Conservation (phyloP, 2,113 vertebrate genomes). For the Nesogale talazaci region DNA sequence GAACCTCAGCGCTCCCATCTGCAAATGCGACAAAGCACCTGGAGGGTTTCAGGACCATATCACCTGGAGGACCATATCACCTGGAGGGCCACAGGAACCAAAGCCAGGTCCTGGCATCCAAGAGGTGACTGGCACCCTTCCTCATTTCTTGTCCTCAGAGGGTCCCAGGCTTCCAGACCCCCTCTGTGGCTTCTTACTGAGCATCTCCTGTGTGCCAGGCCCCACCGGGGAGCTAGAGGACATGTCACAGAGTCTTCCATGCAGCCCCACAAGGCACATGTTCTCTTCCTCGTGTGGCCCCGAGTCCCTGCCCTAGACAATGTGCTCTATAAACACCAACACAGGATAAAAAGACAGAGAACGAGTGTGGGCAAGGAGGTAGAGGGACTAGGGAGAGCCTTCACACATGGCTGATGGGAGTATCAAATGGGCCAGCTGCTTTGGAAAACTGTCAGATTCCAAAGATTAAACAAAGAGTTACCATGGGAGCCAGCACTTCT, state of each 20-base stretch:
- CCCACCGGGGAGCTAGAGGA: accelerated
- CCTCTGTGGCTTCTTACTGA: background rate
- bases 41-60: background rate
- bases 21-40: background rate
- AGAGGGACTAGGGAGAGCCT: background rate
- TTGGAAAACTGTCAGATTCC: background rate
- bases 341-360: background rate
- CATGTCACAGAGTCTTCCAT: background rate
- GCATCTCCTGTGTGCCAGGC: background rate
- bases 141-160: background rate
- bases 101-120: background rate
- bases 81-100: background rate
- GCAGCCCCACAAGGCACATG: background rate
- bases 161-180: background rate
- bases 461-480: background rate
- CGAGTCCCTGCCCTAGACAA: background rate
- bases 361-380: accelerated
- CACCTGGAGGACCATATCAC: no score
- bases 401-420: accelerated
- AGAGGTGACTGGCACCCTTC: background rate
- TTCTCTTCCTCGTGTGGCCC: background rate
- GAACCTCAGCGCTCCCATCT: background rate
- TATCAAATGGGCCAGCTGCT: background rate
- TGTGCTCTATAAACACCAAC: background rate
- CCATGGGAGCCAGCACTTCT: background rate